Percentiles rank a stretch among this genome's conserved stretches.
Conservation (phyloP, 2,113 vertebrate genomes). For the Pteronura brasiliensis region DNA sequence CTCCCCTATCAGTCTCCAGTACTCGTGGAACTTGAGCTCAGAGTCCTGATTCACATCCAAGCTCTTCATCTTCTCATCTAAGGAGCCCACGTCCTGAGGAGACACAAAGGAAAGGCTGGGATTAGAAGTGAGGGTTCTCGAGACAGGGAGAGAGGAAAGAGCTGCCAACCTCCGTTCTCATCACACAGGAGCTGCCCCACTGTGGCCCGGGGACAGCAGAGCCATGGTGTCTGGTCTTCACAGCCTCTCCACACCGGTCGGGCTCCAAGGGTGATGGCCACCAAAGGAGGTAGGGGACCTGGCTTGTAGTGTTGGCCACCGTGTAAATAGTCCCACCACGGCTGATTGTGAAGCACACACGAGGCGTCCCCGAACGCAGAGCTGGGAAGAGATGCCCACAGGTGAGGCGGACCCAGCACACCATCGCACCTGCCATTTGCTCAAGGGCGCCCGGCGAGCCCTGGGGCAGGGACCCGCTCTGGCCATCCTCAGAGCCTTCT, state of each 20-base stretch:
- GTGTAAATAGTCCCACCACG: neutral
- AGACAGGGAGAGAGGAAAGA: neutral
- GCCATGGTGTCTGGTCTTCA: rapidly evolving
- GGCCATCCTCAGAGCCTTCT: neutral
- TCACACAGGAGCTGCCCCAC: neutral
- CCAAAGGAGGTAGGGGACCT: neutral
- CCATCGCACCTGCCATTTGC: neutral
- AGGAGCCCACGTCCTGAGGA: constrained; percentile 74
- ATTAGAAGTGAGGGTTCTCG: neutral
- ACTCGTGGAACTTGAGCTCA: constrained; percentile 82
- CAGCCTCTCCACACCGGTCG: neutral
- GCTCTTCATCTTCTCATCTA: constrained; percentile 83
- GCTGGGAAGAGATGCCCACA: neutral
- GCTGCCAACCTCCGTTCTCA: neutral
- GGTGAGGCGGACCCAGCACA: neutral
- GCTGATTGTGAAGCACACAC: neutral
- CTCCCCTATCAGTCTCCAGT: constrained; percentile 83
- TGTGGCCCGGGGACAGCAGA: neutral
- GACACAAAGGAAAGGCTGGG: neutral
- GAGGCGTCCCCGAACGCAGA: neutral
- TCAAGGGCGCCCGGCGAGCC: neutral
- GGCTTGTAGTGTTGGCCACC: neutral
- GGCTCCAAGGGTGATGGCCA: neutral
- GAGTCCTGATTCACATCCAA: constrained; percentile 82
- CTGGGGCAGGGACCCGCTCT: neutral